Evolutionary conservation across 1,140 invertebrate genomes (phyloP).

Genomic region (Episyrphus balteatus): DNA sequence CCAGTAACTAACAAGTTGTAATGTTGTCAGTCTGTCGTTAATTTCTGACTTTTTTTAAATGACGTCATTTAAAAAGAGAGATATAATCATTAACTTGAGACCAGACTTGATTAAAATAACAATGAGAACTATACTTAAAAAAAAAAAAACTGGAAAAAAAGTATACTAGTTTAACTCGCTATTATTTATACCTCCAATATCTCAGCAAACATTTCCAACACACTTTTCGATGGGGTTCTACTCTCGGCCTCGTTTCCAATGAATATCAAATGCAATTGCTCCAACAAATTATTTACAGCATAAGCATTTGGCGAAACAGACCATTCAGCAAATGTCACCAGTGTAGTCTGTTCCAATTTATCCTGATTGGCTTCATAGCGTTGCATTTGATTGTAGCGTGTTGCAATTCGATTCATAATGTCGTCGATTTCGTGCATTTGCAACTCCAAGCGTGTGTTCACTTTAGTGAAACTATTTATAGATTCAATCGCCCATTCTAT

Average conservation of each 20-base stretch:
- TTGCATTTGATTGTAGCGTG: conserved; percentile 44
- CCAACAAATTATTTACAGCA: conserved; percentile 51
- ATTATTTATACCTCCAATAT: conserved; percentile 25
- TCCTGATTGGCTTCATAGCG: conserved; percentile 41
- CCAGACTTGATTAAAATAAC: too few relatives aligned
- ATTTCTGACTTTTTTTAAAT: too few relatives aligned
- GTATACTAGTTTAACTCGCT: too few relatives aligned
- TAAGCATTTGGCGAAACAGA: conserved; percentile 51
- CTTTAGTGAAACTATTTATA: conserved; percentile 18
- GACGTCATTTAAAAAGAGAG: too few relatives aligned
- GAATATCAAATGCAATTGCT: conserved; percentile 48
- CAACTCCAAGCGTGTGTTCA: conserved; percentile 41
- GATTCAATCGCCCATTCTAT: conserved; percentile 30
- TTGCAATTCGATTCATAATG: conserved; percentile 45
- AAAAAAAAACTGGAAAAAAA: too few relatives aligned
- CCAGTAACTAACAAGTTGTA: too few relatives aligned
- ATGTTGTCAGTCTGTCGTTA: too few relatives aligned
- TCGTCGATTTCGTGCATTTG: conserved; percentile 46
- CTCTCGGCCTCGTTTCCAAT: conserved; percentile 17
- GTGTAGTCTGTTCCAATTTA: conserved; percentile 48
- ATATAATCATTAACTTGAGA: too few relatives aligned
- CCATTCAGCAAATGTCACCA: conserved; percentile 54
- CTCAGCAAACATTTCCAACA: conserved; percentile 17
- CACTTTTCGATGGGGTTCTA: conserved; percentile 14
- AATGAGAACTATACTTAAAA: too few relatives aligned